These are phyloP conservation scores for Crepidodera aurea DNA, from an alignment of 2,888 invertebrate genomes.

Conservation along the genomic window DNA sequence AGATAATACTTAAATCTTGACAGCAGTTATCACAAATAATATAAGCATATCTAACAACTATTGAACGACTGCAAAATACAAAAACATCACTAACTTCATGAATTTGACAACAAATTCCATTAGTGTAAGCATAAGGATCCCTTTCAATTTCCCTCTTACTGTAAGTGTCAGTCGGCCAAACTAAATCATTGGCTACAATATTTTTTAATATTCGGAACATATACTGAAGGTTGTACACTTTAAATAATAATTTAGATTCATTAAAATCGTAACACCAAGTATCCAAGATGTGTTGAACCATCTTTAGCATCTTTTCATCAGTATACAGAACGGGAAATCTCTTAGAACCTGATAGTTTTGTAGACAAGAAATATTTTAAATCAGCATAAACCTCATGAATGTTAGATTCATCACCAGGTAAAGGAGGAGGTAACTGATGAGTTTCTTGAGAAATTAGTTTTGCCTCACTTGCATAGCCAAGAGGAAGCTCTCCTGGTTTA, in stretches of 20 bases:
- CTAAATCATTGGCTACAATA: slow-evolving; percentile 40
- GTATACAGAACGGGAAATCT: slow-evolving; percentile 46
- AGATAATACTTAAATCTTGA: slow-evolving; percentile 57
- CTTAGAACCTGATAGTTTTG: slow-evolving; percentile 32
- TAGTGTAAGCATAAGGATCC: slow-evolving; percentile 54
- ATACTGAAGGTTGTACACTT: slow-evolving; percentile 55
- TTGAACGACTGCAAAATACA: slow-evolving; percentile 60
- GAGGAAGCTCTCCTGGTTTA: slow-evolving; percentile 52
- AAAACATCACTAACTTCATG: slow-evolving; percentile 58
- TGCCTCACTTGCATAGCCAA: slow-evolving; percentile 62
- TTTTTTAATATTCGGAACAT: slow-evolving; percentile 55
- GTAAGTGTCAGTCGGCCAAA: slow-evolving; percentile 45
- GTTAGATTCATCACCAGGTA: slow-evolving; percentile 56
- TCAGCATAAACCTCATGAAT: slow-evolving; percentile 56
- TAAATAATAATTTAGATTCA: slow-evolving; percentile 36
- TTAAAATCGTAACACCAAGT: slow-evolving; percentile 46
- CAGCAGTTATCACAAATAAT: slow-evolving; percentile 63
- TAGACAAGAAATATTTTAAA: slow-evolving; percentile 58
- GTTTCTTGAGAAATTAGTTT: slow-evolving; percentile 59
- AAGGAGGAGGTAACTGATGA: slow-evolving; percentile 62
- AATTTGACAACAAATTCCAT: slow-evolving; percentile 58
- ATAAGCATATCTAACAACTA: slow-evolving; percentile 60
- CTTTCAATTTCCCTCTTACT: slow-evolving; percentile 57
- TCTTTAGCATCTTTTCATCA: slow-evolving; percentile 42
- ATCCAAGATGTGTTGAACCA: slow-evolving; percentile 56